These are phyloP conservation scores for Amiota minor DNA, from an alignment of 2,888 invertebrate species.

Conservation along the genomic window DNA sequence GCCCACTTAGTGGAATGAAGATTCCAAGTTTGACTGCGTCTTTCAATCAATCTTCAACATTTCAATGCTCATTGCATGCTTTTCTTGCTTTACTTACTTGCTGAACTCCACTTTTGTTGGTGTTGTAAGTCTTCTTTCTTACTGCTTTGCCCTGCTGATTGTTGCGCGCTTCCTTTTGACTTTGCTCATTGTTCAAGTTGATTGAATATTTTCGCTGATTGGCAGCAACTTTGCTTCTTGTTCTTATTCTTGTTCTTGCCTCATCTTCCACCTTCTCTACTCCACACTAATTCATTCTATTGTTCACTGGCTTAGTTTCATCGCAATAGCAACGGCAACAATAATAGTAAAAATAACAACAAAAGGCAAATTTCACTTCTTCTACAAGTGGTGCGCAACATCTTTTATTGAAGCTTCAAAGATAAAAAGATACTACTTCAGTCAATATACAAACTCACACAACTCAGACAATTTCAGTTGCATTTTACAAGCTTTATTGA, in stretches of 20 bases:
- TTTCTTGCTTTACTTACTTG: neutral
- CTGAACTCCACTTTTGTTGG: neutral
- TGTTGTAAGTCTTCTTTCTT: neutral
- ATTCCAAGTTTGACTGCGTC: constrained; percentile 1
- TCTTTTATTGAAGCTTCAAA: neutral
- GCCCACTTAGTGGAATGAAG: neutral
- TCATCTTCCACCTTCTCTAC: no score
- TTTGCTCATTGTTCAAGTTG: constrained; percentile 20
- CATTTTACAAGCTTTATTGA: constrained; percentile 18
- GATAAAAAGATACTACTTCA: neutral
- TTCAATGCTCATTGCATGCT: constrained; percentile 10
- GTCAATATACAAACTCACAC: no score
- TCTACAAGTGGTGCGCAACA: neutral
- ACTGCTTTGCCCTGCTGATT: neutral
- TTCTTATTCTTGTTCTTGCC: constrained; percentile 10
- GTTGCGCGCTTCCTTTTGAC: neutral
- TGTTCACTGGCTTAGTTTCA: constrained; percentile 7
- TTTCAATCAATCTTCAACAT: constrained; percentile 27
- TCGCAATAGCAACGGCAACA: neutral
- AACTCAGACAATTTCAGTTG: constrained; percentile 8
- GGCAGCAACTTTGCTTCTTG: constrained; percentile 5
- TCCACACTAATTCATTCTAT: constrained; percentile 31
- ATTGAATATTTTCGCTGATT: constrained; percentile 28
- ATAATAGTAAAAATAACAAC: neutral
- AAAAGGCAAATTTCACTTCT: constrained; percentile 26